phyloP scores from a whole-genome alignment of 2,888 invertebrate genomes.

The Ophion costatus region DNA sequence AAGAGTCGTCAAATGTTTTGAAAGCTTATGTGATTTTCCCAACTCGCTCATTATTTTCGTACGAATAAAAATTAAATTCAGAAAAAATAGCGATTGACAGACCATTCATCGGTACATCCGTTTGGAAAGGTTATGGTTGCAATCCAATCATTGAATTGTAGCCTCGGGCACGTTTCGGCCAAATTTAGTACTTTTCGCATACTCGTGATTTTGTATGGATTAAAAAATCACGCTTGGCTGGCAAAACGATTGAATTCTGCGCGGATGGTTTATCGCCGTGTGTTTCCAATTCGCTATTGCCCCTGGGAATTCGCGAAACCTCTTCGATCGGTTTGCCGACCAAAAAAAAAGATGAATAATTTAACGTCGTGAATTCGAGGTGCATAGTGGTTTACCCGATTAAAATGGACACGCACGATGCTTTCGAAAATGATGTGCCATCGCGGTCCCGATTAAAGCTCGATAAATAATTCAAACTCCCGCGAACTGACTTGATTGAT shows the following conservation, averaged over 20 bases:
- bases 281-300: neutral
- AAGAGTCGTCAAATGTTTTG: too few species aligned
- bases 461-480: slow-evolving; percentile 15
- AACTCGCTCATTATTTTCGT: too few species aligned
- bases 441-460: neutral
- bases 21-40: too few species aligned
- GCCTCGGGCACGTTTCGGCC: neutral
- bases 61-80: too few species aligned
- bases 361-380: neutral
- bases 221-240: slow-evolving; percentile 36
- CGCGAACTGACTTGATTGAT: neutral
- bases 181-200: too few species aligned
- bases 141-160: neutral
- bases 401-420: neutral
- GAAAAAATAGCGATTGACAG: too few species aligned
- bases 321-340: neutral
- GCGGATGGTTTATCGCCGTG: slow-evolving; percentile 32
- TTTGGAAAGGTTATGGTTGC: neutral
- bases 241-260: slow-evolving; percentile 43
- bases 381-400: neutral
- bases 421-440: neutral
- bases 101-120: too few species aligned
- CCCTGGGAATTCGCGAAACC: neutral
- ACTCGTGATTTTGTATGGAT: neutral
- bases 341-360: neutral